phyloP scores from a whole-genome alignment of 2,888 invertebrate species.

The Eupithecia subfuscata region DNA sequence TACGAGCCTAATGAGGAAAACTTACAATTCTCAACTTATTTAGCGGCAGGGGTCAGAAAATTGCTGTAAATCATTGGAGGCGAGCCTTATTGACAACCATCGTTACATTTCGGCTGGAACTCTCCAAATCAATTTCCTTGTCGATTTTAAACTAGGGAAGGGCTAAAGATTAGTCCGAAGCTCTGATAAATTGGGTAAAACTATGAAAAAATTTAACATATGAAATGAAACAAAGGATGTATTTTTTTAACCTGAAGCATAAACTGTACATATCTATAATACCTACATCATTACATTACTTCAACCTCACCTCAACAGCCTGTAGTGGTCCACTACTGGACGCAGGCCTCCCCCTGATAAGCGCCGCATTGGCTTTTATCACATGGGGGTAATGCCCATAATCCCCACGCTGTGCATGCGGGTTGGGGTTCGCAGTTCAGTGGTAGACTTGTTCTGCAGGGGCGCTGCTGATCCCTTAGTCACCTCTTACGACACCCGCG shows the following conservation, averaged over 20 bases:
- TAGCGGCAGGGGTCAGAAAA: conserved; percentile 50
- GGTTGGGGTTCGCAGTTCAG: too few relatives aligned
- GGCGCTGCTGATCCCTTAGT: too few relatives aligned
- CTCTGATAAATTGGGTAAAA: neutral
- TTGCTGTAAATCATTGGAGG: conserved; percentile 62
- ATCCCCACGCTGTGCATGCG: too few relatives aligned
- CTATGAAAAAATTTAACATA: neutral
- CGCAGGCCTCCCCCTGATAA: too few relatives aligned
- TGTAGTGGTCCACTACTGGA: too few relatives aligned
- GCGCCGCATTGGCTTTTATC: too few relatives aligned
- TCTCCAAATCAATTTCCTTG: conserved; percentile 77
- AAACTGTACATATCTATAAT: neutral
- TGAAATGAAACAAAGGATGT: neutral
- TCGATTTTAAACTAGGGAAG: conserved; percentile 55
- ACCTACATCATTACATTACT: too few relatives aligned
- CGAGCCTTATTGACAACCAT: conserved; percentile 63
- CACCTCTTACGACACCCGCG: too few relatives aligned
- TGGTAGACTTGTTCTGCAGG: too few relatives aligned
- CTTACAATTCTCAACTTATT: conserved; percentile 50
- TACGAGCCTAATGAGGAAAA: conserved; percentile 43
- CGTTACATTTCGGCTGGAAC: conserved; percentile 62
- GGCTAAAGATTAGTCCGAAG: conserved; percentile 27
- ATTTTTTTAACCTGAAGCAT: neutral
- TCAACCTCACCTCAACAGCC: too few relatives aligned
- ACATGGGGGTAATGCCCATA: too few relatives aligned